Conservation (phyloP, 2,113 vertebrate species). For the Desmodus rotundus region DNA sequence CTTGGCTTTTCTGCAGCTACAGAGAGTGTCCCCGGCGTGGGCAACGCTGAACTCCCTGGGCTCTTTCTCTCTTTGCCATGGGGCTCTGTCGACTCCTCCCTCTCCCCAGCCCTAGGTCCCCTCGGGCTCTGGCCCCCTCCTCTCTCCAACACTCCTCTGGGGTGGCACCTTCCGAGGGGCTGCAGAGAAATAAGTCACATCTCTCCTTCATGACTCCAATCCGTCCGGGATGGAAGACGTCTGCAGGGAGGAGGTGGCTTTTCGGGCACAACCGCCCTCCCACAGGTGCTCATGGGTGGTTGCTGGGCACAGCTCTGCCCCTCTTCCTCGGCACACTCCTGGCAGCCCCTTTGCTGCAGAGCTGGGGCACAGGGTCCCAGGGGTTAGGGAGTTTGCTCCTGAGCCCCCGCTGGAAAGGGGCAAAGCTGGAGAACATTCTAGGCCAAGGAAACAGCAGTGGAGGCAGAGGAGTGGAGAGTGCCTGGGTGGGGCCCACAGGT, state of each 20-base stretch:
- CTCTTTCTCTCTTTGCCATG: rapidly evolving
- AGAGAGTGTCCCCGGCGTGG: rapidly evolving
- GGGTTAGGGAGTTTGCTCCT: rapidly evolving
- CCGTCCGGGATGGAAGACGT: rapidly evolving
- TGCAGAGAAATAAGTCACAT: rapidly evolving
- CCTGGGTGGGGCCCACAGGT: neutral
- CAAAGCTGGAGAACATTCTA: rapidly evolving
- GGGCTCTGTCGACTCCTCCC: no score
- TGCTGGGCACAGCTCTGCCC: rapidly evolving
- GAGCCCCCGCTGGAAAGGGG: no score
- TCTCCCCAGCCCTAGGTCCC: rapidly evolving
- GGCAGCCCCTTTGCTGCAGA: no score
- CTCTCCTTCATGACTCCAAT: rapidly evolving
- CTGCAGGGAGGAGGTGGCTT: no score
- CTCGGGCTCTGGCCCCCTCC: rapidly evolving
- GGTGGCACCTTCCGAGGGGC: neutral
- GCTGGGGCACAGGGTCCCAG: neutral
- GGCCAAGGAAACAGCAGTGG: rapidly evolving
- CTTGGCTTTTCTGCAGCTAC: neutral
- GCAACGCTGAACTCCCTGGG: rapidly evolving
- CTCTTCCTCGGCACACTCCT: rapidly evolving
- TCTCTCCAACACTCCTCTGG: neutral
- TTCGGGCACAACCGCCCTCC: rapidly evolving
- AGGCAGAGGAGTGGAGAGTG: neutral
- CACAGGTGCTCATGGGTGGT: rapidly evolving